Evolutionary conservation across 2,888 invertebrate species (phyloP).

Genomic region (Temnothorax ravouxi): DNA sequence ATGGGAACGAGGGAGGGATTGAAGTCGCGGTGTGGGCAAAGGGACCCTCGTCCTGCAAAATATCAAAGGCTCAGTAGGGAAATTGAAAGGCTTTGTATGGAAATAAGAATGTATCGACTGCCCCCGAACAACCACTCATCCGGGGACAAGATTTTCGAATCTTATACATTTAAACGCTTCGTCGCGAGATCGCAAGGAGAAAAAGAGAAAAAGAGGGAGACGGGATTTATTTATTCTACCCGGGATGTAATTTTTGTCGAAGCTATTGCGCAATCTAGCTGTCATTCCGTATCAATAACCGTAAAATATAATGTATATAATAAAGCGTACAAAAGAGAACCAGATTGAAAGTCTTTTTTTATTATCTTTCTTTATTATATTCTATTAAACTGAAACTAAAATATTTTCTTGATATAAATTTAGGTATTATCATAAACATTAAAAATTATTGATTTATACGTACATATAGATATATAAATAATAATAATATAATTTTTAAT

Average conservation of each 20-base stretch:
- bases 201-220: neutral
- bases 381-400: neutral
- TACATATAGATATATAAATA: too few species aligned
- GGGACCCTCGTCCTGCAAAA: constrained; percentile 79
- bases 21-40: constrained; percentile 65
- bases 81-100: constrained; percentile 85
- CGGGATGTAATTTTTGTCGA: constrained; percentile 37
- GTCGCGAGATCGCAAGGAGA: constrained; percentile 4
- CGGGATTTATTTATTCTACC: constrained; percentile 16
- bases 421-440: neutral
- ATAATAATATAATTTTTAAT: neutral
- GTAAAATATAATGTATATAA: neutral
- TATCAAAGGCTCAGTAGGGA: constrained; percentile 83
- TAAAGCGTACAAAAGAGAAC: neutral
- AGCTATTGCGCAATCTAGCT: neutral
- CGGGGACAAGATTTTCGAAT: constrained; percentile 76
- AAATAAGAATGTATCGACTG: constrained; percentile 84
- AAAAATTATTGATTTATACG: neutral
- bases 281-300: neutral
- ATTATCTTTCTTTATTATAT: neutral
- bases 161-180: constrained; percentile 73
- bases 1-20: constrained; percentile 55
- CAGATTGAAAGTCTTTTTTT: neutral
- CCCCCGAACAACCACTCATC: constrained; percentile 78
- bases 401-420: neutral